These are phyloP conservation scores for Tolmerus cingulatus DNA, from an alignment of 2,888 invertebrate genomes.

Conservation along the genomic window DNA sequence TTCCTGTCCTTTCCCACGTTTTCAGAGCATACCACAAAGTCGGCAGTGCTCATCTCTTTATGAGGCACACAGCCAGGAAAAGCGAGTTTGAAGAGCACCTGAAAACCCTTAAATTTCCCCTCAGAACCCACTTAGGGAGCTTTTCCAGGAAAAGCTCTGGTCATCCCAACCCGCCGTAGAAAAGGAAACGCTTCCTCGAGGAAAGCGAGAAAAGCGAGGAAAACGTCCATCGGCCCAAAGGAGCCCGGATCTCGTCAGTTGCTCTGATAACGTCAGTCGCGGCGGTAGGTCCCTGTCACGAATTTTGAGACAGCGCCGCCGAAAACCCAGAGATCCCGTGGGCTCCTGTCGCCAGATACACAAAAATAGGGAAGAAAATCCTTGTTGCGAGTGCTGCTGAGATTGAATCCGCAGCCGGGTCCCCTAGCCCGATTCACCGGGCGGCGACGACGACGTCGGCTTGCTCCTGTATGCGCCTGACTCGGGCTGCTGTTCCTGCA, in stretches of 20 bases:
- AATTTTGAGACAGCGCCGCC: too few species aligned
- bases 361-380: neutral
- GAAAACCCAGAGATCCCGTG: neutral
- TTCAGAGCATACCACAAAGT: neutral
- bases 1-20: neutral
- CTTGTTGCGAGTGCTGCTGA: neutral
- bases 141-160: neutral
- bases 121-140: neutral
- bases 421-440: neutral
- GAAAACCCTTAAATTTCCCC: neutral
- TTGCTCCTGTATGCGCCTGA: neutral
- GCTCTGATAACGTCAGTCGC: constrained; percentile 35
- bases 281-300: neutral
- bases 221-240: neutral
- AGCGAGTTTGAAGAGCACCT: neutral
- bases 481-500: neutral
- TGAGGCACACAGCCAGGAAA: neutral
- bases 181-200: neutral
- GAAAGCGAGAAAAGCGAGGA: neutral
- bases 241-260: constrained; percentile 20
- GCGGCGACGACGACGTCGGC: neutral
- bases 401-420: neutral
- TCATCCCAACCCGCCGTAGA: neutral
- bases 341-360: neutral
- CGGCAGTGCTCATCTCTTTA: neutral